Conservation (phyloP, 2,888 invertebrate species). For the Abrostola triplasia region DNA sequence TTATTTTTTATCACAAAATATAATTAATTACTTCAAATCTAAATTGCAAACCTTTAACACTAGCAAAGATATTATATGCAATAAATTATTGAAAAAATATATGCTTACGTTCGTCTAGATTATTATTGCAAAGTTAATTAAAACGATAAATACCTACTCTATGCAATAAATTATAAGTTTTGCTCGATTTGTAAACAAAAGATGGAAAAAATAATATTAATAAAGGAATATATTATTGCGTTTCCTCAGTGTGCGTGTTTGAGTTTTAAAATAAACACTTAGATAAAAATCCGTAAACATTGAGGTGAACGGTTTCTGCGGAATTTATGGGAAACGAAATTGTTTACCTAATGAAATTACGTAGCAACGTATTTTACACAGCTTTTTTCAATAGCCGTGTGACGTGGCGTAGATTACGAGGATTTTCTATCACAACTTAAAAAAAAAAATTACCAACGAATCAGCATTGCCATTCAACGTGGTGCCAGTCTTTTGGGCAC, state of each 20-base stretch:
- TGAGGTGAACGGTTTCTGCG: constrained; percentile 67
- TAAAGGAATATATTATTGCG: constrained; percentile 73
- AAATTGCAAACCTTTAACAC: constrained; percentile 57
- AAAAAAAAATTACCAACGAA: no score
- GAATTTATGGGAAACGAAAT: constrained; percentile 58
- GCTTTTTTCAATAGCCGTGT: constrained; percentile 34
- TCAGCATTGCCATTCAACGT: no score
- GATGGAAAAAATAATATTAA: constrained; percentile 72
- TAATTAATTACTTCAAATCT: constrained; percentile 68
- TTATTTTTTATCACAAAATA: constrained; percentile 50
- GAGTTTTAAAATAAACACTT: constrained; percentile 66
- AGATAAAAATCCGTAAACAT: constrained; percentile 72
- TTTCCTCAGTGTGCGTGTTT: constrained; percentile 57
- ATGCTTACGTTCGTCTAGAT: constrained; percentile 44
- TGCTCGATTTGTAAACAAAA: constrained; percentile 72
- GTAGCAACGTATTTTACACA: constrained; percentile 40
- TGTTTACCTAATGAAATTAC: constrained; percentile 56
- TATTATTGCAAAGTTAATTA: constrained; percentile 69
- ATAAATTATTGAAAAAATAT: constrained; percentile 70
- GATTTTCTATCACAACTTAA: constrained; percentile 13
- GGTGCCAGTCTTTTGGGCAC: no score
- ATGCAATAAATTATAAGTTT: constrained; percentile 46
- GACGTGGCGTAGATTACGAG: constrained; percentile 32
- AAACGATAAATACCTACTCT: constrained; percentile 59
- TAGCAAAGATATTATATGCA: constrained; percentile 60